Base-by-base conservation (phyloP, 2,797 vertebrate genomes). In the Taeniopygia guttata region DNA sequence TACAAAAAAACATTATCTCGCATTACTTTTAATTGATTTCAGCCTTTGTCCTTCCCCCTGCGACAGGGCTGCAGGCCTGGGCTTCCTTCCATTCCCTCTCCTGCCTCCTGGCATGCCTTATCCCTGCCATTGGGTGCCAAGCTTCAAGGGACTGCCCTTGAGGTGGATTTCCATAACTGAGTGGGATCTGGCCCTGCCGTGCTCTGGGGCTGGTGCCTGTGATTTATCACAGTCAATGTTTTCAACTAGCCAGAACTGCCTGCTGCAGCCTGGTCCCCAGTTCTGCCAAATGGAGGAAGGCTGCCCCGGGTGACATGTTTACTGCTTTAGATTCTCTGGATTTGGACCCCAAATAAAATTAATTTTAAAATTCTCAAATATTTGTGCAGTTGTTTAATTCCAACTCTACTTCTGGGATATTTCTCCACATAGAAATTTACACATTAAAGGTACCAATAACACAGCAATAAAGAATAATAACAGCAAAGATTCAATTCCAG, bases 1-100 rank as follows among this genome's bases (percentile, higher is more conserved):
- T 63, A 45, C 22, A 87, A 88, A 66, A 66, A 81, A 94, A 83
- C 19, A 68, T 18, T 30, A n/a, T 93, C 78, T 83, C 25, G 2
- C 30, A 30, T 42, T 69, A 81, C 51, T 40, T 94, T 72, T 52
- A 88, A 84, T 22, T 87, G 21, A 75, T 94, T 84, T 84, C 36
- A 58, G 67, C 63, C 43, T 77, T 86, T 60, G 23, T 58, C 54
- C 66, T 84, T 72, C 30, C 11, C 13, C 12, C n/a, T 19, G 21
- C 0, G 4, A 49, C 34, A 54, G 49, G 21, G 43, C 58, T 75
- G 51, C 36, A 66, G 54, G 51, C 29, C 68, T 36, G 69, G 26
- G 29, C 23, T 75, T 25, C 16, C 36, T 67, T 38, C 42, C 36
- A 25, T 51, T 18, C 75, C n/a, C 58, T 19, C n/a, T 49, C 40